These are phyloP conservation scores for Alethe diademata DNA, from an alignment of 2,113 vertebrate species.

Conservation along the genomic window DNA sequence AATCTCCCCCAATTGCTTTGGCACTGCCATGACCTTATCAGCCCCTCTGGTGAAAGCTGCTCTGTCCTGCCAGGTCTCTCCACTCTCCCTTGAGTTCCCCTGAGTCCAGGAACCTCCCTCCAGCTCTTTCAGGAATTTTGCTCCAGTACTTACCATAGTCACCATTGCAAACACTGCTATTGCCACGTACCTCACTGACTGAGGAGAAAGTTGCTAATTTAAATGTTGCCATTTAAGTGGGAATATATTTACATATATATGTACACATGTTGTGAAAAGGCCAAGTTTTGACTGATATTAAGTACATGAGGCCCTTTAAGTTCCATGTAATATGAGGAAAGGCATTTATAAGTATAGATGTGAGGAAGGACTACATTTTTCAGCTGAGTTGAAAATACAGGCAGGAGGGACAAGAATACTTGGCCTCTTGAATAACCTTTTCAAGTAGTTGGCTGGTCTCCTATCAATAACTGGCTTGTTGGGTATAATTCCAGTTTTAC, in stretches of 20 bases:
- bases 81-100: background rate
- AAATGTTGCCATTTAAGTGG: background rate
- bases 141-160: background rate
- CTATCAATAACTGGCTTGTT: background rate
- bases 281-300: background rate
- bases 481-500: background rate
- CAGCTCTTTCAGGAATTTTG: background rate
- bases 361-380: background rate
- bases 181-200: fast-evolving
- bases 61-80: background rate
- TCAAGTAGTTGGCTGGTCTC: background rate
- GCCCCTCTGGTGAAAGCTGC: background rate
- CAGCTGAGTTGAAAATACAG: background rate
- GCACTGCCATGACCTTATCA: background rate
- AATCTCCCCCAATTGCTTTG: background rate
- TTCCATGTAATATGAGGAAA: background rate
- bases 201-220: background rate
- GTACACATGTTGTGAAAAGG: background rate
- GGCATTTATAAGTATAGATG: background rate
- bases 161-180: background rate
- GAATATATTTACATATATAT: background rate
- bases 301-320: background rate
- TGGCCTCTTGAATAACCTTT: background rate
- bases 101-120: background rate
- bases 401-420: background rate